phyloP scores from a whole-genome alignment of 2,797 vertebrate species.

The Meriones psammophilus region DNA sequence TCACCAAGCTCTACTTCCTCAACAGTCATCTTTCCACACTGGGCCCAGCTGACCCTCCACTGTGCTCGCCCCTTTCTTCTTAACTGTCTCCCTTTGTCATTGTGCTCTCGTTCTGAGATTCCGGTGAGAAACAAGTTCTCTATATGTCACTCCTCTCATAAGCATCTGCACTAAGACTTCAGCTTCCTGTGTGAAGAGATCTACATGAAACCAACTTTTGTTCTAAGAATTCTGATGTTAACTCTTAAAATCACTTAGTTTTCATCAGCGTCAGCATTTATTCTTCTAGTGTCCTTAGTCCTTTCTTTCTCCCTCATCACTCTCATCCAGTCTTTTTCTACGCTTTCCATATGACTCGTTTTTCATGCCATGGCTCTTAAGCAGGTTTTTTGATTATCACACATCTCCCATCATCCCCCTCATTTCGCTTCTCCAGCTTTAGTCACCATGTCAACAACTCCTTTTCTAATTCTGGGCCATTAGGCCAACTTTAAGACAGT shows the following conservation, averaged over 20 bases:
- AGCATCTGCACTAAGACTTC: neutral
- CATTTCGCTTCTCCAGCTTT: neutral
- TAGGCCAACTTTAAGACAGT: neutral
- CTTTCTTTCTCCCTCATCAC: neutral
- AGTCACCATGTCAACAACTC: neutral
- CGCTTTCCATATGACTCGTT: neutral
- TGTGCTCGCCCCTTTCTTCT: neutral
- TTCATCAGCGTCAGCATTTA: neutral
- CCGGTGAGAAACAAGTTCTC: neutral
- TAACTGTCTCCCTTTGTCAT: neutral
- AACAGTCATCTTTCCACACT: neutral
- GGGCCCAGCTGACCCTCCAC: neutral
- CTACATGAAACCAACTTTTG: neutral
- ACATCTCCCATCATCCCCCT: neutral
- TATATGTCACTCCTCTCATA: neutral
- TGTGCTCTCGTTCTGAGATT: neutral
- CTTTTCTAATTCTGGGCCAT: neutral
- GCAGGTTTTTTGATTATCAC: neutral
- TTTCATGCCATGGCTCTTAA: neutral
- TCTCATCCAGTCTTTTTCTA: neutral
- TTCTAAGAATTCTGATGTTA: neutral
- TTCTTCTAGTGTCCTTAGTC: neutral
- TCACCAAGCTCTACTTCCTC: neutral
- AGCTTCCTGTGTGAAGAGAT: neutral
- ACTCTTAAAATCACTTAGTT: conserved; percentile 1